phyloP scores from a whole-genome alignment of 2,888 invertebrate species.

The Volucella inanis region DNA sequence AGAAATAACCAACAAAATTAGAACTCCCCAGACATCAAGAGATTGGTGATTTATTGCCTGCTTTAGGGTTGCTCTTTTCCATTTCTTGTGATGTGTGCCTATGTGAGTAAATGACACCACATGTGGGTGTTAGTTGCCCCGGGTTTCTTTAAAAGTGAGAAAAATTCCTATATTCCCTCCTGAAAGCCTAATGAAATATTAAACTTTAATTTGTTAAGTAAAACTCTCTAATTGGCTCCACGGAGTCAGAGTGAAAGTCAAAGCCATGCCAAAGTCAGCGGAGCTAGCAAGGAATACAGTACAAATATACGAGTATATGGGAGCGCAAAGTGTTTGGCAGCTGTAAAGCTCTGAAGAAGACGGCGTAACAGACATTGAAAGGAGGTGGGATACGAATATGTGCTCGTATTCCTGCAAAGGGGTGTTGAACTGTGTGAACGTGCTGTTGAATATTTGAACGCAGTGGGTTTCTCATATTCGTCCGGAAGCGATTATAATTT shows the following conservation, averaged over 20 bases:
- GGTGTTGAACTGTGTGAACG: slow-evolving; percentile 61
- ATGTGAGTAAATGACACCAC: not conserved
- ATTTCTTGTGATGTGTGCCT: not conserved
- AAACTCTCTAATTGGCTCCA: not conserved
- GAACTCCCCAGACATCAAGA: not conserved
- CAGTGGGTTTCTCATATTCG: slow-evolving; percentile 30
- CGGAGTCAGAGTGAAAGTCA: slow-evolving; percentile 11
- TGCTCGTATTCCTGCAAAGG: slow-evolving; percentile 29
- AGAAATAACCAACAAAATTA: slow-evolving; percentile 15
- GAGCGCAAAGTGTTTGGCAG: too few relatives aligned
- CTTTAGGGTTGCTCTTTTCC: too few relatives aligned
- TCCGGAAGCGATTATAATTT: slow-evolving; percentile 57
- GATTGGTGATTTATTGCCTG: too few relatives aligned
- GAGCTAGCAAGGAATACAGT: too few relatives aligned
- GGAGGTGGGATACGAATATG: not conserved
- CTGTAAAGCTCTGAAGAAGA: too few relatives aligned
- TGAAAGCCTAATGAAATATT: slow-evolving; percentile 36
- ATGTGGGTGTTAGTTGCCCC: not conserved
- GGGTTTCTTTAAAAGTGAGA: slow-evolving; percentile 18
- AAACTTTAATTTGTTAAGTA: slow-evolving; percentile 47
- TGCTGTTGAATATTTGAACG: slow-evolving; percentile 59
- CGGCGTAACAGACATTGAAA: too few relatives aligned
- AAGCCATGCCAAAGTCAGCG: too few relatives aligned
- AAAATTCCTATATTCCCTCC: too few relatives aligned
- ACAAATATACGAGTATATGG: too few relatives aligned